Evolutionary conservation across 2,797 vertebrate species (phyloP).

Genomic region (Margarornis squamiger): DNA sequence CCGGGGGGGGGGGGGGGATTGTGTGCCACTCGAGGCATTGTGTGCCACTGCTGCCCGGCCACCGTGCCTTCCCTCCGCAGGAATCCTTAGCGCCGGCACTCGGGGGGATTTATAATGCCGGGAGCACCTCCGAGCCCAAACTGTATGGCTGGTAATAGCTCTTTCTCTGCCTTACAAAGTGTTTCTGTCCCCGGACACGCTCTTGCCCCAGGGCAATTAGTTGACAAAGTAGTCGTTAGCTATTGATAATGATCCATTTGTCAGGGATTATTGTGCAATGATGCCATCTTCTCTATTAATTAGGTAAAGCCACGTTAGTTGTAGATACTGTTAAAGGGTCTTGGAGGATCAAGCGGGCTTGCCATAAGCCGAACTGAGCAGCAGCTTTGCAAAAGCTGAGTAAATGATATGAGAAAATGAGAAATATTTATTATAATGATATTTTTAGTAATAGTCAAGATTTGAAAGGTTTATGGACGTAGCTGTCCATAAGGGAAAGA

Average conservation of each 20-base stretch:
- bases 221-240: conserved; percentile 64
- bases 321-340: conserved; percentile 5
- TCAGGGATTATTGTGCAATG: conserved; percentile 48
- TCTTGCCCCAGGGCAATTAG: conserved; percentile 48
- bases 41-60: background rate
- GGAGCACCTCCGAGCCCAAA: background rate
- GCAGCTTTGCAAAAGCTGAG: background rate
- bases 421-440: background rate
- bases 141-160: conserved; percentile 20
- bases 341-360: background rate
- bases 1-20: background rate
- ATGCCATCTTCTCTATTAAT: conserved; percentile 38
- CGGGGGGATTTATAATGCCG: conserved; percentile 25
- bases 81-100: background rate
- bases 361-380: background rate
- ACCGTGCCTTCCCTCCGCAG: background rate
- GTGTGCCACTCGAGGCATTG: background rate
- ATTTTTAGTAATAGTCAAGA: conserved; percentile 21
- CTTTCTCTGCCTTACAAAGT: conserved; percentile 39
- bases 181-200: background rate
- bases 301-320: conserved; percentile 63
- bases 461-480: background rate
- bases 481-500: background rate
- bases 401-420: background rate
- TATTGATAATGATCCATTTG: conserved; percentile 69